phyloP scores from a whole-genome alignment of 2,888 invertebrate genomes.

The Tipula unca region DNA sequence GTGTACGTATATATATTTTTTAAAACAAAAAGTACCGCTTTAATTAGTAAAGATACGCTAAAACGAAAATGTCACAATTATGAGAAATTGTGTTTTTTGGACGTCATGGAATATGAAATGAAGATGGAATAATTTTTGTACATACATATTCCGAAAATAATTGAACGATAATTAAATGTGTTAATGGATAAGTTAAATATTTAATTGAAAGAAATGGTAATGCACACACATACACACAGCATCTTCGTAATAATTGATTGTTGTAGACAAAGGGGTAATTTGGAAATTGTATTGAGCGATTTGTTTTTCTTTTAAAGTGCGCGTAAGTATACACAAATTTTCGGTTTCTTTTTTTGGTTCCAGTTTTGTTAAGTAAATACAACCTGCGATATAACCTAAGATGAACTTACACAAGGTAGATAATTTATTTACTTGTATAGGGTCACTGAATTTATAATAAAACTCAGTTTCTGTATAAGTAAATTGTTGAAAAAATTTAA shows the following conservation, averaged over 20 bases:
- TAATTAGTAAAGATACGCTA: constrained; percentile 14
- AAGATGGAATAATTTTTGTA: background rate
- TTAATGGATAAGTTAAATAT: background rate
- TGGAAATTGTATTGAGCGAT: background rate
- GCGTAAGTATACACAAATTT: background rate
- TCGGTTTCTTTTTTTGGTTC: background rate
- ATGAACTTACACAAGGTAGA: no score
- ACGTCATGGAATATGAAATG: background rate
- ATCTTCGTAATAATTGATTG: background rate
- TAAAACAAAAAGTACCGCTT: background rate
- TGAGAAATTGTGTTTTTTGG: background rate
- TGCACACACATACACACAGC: no score
- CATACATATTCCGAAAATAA: background rate
- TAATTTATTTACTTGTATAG: no score
- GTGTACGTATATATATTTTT: background rate
- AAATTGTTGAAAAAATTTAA: no score
- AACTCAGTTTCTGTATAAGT: no score
- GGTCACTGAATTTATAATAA: no score
- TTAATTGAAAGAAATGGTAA: background rate
- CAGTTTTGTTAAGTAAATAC: background rate
- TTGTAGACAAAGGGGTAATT: background rate
- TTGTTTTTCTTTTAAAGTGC: background rate
- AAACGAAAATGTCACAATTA: constrained; percentile 8
- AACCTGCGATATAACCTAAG: no score
- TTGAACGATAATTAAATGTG: constrained; percentile 14